Base-by-base conservation (phyloP, 2,113 vertebrate species). In the Mus pahari region DNA sequence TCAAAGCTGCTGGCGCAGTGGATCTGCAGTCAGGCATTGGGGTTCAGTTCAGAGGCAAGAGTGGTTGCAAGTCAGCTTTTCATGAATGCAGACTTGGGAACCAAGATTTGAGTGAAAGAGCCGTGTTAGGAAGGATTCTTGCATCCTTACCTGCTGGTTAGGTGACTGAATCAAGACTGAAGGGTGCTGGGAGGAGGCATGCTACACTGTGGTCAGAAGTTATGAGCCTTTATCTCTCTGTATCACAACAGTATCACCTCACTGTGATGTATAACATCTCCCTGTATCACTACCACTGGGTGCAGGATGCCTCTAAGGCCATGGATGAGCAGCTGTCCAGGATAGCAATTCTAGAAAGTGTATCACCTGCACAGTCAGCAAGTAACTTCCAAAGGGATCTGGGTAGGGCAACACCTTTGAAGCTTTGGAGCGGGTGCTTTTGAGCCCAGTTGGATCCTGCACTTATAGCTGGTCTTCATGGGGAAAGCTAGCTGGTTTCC, bases 61-160 rank as follows among this genome's bases (percentile, higher is more conserved):
- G 22, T 66, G 45, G 24, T 14, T n/a, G 12, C 33, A 78, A 84
- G 26, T 53, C 86, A 86, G 66, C 14, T n/a, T 68, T 91, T 58
- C 60, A n/a, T 28, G 31, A 50, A 50, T 93, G 60, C 39, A 68
- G 62, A 70, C n/a, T 55, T 42, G 22, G 39, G 45, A 50, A 71
- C 11, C 24, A 81, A 58, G 84, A 48, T 6, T 11, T 19, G 6
- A 12, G 55, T 28, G 20, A 53, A 82, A 55, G n/a, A 66, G 39
- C 17, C 26, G 12, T 70, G 7, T 7, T 86, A n/a, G 84, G 50
- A 89, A 11, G 42, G 60, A 45, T 48, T 66, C 64, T 83, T 77
- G 4, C 33, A 26, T 31, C 39, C 5, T 33, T 5, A 78, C 4
- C 36, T 3, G 7, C 0, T 14, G 48, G 2, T 36, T 33, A 53